Conservation (phyloP, 2,888 invertebrate genomes). For the Polia nebulosa region DNA sequence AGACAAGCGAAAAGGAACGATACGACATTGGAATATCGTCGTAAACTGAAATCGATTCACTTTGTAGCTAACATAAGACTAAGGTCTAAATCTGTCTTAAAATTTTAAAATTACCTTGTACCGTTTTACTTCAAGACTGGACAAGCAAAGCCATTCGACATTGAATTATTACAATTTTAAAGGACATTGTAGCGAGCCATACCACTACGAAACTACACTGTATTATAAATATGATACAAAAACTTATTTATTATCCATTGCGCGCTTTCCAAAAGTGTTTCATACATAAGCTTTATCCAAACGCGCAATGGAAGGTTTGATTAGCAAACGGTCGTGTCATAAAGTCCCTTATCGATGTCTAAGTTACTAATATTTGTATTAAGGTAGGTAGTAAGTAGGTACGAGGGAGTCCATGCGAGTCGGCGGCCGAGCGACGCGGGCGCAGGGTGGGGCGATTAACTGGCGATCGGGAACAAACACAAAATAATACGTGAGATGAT, state of each 20-base stretch:
- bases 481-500: constrained; percentile 61
- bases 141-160: constrained; percentile 20
- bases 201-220: constrained; percentile 16
- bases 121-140: background rate
- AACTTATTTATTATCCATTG: constrained; percentile 43
- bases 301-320: constrained; percentile 43
- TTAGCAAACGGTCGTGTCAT: constrained; percentile 37
- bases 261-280: constrained; percentile 20
- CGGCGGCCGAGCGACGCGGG: constrained; percentile 55
- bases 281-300: background rate
- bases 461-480: constrained; percentile 68
- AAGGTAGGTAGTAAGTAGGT: constrained; percentile 64
- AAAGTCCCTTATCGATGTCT: constrained; percentile 45
- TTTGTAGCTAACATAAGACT: background rate
- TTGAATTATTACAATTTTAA: constrained; percentile 22
- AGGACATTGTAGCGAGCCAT: constrained; percentile 4
- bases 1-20: constrained; percentile 23
- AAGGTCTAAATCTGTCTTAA: background rate
- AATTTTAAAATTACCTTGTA: background rate
- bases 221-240: constrained; percentile 40
- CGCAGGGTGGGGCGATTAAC: constrained; percentile 66
- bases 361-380: constrained; percentile 30
- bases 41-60: background rate
- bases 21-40: background rate
- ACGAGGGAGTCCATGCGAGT: constrained; percentile 64